Conservation (phyloP, 2,888 invertebrate genomes). For the Neoascia interrupta region DNA sequence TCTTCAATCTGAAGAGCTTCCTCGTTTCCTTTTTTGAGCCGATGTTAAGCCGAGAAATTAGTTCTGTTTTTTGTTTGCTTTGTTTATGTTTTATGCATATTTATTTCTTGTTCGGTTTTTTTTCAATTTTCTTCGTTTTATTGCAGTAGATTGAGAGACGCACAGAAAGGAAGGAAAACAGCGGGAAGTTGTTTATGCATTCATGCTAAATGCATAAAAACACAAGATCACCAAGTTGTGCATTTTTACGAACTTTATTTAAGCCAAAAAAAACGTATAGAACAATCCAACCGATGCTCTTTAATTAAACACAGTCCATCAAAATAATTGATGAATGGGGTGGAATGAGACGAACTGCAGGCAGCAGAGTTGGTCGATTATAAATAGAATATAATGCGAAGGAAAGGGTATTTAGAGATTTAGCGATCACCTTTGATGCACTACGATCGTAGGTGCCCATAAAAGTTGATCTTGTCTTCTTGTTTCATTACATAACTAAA, state of each 20-base stretch:
- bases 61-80: slow-evolving; percentile 39
- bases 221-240: slow-evolving; percentile 43
- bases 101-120: slow-evolving; percentile 42
- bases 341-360: slow-evolving; percentile 42
- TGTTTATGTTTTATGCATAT: slow-evolving; percentile 59
- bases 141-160: slow-evolving; percentile 60
- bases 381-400: slow-evolving; percentile 58
- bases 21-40: slow-evolving; percentile 59
- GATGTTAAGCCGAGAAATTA: slow-evolving; percentile 51
- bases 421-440: slow-evolving; percentile 40
- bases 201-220: slow-evolving; percentile 66
- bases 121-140: slow-evolving; percentile 51
- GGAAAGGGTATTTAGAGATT: slow-evolving; percentile 40
- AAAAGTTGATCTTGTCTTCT: slow-evolving; percentile 29
- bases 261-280: slow-evolving; percentile 38
- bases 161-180: slow-evolving; percentile 66
- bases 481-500: slow-evolving; percentile 56
- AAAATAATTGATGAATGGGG: slow-evolving; percentile 56
- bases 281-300: slow-evolving; percentile 36
- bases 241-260: background rate
- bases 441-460: background rate
- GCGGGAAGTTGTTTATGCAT: slow-evolving; percentile 67
- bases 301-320: slow-evolving; percentile 52
- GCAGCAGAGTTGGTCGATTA: slow-evolving; percentile 41
- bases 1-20: slow-evolving; percentile 67